phyloP scores from a whole-genome alignment of 2,797 vertebrate genomes.

The Amniataba percoides region DNA sequence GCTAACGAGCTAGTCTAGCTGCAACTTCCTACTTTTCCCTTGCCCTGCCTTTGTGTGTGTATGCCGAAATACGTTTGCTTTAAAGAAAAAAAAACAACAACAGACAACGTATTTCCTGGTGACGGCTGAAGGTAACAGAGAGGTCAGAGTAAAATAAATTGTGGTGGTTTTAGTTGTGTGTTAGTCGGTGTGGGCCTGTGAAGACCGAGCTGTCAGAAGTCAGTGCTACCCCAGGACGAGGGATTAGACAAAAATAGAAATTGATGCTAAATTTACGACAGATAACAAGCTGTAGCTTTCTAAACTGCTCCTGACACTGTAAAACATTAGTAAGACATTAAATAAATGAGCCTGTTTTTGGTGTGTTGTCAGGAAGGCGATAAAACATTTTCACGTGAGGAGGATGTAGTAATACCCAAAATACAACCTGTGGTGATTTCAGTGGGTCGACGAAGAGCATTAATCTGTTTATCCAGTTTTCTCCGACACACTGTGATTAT shows the following conservation, averaged over 20 bases:
- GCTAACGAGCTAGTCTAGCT: conserved; percentile 31
- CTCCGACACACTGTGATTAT: no score
- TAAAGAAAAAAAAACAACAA: no score
- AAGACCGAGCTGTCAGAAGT: conserved; percentile 52
- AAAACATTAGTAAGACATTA: no score
- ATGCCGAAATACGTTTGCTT: background rate
- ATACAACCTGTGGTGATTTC: no score
- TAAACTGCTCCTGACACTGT: background rate
- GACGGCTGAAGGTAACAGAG: background rate
- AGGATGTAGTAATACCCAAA: background rate
- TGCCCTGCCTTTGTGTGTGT: no score
- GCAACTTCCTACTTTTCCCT: conserved; percentile 66
- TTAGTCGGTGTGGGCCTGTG: conserved; percentile 34
- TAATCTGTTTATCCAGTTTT: no score
- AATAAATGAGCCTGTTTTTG: background rate
- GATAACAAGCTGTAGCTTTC: background rate
- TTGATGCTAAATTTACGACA: conserved; percentile 17
- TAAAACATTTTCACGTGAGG: background rate
- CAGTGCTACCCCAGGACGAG: conserved; percentile 30
- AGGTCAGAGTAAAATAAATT: rapidly evolving
- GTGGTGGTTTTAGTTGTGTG: background rate
- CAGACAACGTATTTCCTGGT: rapidly evolving
- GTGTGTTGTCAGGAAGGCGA: background rate
- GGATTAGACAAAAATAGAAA: conserved; percentile 39
- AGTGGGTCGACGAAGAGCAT: no score